phyloP scores from a whole-genome alignment of 2,888 invertebrate genomes.

The Epistrophella euchroma region DNA sequence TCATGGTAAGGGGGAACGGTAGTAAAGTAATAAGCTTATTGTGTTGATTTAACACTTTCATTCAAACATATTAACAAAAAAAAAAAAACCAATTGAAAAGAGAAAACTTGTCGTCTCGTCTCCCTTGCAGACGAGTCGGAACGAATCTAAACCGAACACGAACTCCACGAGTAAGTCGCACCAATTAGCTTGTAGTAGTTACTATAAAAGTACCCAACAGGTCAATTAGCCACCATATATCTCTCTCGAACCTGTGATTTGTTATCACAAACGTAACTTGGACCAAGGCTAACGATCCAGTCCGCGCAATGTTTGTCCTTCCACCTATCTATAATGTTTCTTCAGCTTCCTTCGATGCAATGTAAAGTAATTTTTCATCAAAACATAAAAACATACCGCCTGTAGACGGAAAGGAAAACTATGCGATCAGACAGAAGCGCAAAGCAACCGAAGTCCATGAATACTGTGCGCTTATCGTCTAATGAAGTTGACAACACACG shows the following conservation, averaged over 20 bases:
- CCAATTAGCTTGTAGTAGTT: slow-evolving; percentile 71
- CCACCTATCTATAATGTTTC: slow-evolving; percentile 9
- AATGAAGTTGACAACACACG: slow-evolving; percentile 84
- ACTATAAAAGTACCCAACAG: slow-evolving; percentile 62
- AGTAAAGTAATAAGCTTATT: slow-evolving; percentile 72
- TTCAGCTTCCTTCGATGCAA: slow-evolving; percentile 27
- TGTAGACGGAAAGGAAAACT: background rate
- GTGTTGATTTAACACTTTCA: slow-evolving; percentile 74
- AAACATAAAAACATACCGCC: slow-evolving; percentile 75
- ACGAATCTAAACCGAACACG: slow-evolving; percentile 39
- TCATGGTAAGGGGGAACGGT: slow-evolving; percentile 23
- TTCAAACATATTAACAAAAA: slow-evolving; percentile 33
- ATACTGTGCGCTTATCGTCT: slow-evolving; percentile 83
- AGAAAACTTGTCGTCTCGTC: background rate
- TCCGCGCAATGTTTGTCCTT: slow-evolving; percentile 23
- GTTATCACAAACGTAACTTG: slow-evolving; percentile 52
- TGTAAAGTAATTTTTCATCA: slow-evolving; percentile 67
- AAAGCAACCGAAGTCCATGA: slow-evolving; percentile 58
- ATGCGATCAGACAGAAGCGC: slow-evolving; percentile 64
- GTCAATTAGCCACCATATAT: slow-evolving; percentile 73
- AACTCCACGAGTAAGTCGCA: slow-evolving; percentile 48
- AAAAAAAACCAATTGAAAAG: slow-evolving; percentile 29
- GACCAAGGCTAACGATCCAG: slow-evolving; percentile 28
- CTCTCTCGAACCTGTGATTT: slow-evolving; percentile 61
- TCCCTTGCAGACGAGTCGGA: background rate